phyloP scores from a whole-genome alignment of 2,113 vertebrate species.

The Periophthalmus modestus region DNA sequence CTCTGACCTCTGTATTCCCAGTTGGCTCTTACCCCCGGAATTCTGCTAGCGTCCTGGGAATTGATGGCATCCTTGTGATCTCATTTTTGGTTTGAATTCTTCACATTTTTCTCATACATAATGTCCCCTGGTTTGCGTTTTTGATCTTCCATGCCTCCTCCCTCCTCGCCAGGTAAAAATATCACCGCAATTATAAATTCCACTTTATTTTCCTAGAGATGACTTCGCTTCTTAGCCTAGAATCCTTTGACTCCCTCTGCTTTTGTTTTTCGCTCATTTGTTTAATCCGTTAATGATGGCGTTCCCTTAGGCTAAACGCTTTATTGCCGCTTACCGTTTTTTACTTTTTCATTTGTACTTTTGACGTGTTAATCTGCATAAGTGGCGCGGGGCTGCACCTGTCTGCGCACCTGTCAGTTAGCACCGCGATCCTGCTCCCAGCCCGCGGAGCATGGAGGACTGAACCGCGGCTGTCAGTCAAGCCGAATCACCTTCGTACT shows the following conservation, averaged over 20 bases:
- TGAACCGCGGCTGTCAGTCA: conserved; percentile 62
- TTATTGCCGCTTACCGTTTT: conserved; percentile 70
- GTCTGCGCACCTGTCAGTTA: conserved; percentile 68
- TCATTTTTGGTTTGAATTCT: conserved; percentile 2
- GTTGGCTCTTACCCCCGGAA: conserved; percentile 28
- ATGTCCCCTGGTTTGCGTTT: conserved; percentile 19
- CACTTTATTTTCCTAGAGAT: conserved; percentile 66
- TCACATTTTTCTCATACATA: conserved; percentile 14
- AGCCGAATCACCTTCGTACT: conserved; percentile 22
- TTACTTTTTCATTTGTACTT: conserved; percentile 80
- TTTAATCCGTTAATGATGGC: conserved; percentile 76
- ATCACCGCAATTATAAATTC: conserved; percentile 65
- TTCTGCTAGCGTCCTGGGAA: conserved; percentile 43
- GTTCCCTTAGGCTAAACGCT: conserved; percentile 73
- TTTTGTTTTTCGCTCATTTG: conserved; percentile 74
- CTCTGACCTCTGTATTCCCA: conserved; percentile 62
- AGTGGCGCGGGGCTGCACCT: conserved; percentile 63
- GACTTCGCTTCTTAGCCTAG: conserved; percentile 74
- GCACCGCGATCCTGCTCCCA: conserved; percentile 40
- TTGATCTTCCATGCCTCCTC: conserved; percentile 28
- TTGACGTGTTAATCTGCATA: conserved; percentile 77
- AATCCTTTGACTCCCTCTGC: conserved; percentile 75
- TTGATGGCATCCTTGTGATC: conserved; percentile 36
- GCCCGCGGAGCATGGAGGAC: conserved; percentile 34
- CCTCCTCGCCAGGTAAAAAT: conserved; percentile 30